Conservation (phyloP, 2,888 invertebrate genomes). For the Drosophila anomalata region DNA sequence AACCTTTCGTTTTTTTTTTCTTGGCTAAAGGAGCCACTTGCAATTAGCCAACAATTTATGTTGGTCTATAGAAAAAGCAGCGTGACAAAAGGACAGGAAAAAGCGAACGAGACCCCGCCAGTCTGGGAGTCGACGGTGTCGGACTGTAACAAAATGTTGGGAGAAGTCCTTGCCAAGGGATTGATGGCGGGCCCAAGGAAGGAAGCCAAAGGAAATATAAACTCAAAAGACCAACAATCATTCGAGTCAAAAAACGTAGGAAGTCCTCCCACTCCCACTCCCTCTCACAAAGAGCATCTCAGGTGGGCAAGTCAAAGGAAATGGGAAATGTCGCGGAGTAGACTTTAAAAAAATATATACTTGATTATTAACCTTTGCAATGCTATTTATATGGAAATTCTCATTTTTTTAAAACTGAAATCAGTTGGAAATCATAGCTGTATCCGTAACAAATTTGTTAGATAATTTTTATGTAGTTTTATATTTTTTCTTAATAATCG, state of each 20-base stretch:
- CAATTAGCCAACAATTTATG: conserved; percentile 76
- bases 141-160: conserved; percentile 38
- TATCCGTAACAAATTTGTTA: too few species aligned
- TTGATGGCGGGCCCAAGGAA: conserved; percentile 25
- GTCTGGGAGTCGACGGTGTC: conserved; percentile 16
- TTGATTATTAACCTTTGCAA: neutral
- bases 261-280: neutral
- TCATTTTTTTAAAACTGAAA: too few species aligned
- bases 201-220: conserved; percentile 14
- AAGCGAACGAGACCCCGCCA: conserved; percentile 11
- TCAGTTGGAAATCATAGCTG: too few species aligned
- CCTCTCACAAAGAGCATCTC: neutral
- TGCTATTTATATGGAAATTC: neutral
- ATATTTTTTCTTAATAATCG: too few species aligned
- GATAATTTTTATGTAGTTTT: too few species aligned
- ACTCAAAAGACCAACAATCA: conserved; percentile 24
- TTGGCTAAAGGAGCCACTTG: conserved; percentile 61
- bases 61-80: conserved; percentile 51
- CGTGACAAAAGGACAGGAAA: conserved; percentile 12
- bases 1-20: neutral
- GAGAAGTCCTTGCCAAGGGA: conserved; percentile 42
- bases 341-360: neutral
- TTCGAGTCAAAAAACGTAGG: conserved; percentile 3
- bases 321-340: conserved; percentile 3
- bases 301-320: conserved; percentile 14